Base-by-base conservation (phyloP, 1,140 invertebrate genomes). In the Dermatophagoides farinae region DNA sequence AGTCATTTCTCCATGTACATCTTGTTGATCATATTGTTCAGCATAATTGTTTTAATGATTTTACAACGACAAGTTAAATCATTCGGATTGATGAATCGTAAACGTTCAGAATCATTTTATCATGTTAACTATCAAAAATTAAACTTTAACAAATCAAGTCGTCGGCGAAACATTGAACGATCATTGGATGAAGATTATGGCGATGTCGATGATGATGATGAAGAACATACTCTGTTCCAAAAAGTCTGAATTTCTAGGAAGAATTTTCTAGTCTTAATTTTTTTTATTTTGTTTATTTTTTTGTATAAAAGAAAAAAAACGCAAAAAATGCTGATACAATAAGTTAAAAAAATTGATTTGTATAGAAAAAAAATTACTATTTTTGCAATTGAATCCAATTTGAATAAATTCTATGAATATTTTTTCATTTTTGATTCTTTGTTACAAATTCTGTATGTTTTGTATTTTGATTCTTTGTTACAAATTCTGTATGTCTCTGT, bases 221-320 rank as follows among this genome's bases (percentile, higher is more conserved):
- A 62, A 31, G 61, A 62, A 44, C 31, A 46, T 23, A 57, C 18
- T 16, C 39, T 62, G 10, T 62, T 57, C 38, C 53, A 62, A 31
- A 62, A 62, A 41, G 47, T 41, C 6, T 58, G 20, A 58, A 20
- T 54, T 39, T 51, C 22, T 31, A 18, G 41, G n/a, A 18, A 43
- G 12, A 43, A 18, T 16, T 43, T 22, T 50, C 47, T 60, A 57
- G 54, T 57, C 54, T 57, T 54, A 4, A 4, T 54, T n/a, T 16
- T 22, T 52, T 52, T 52, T 16, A 16, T 44, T n/a, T 44, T 20
- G 10, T 5, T 5, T 44, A 20, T 20, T 44, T 20, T 44, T 2
- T 44, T 43, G 41, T n/a, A n/a, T n/a, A n/a, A n/a, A 41, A 41
- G 8, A 8, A 41, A 41, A 41, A 8, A 14, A 41, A 41, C 40